Conservation (phyloP, 2,113 vertebrate species). For the Leptobrachium ailaonicum region DNA sequence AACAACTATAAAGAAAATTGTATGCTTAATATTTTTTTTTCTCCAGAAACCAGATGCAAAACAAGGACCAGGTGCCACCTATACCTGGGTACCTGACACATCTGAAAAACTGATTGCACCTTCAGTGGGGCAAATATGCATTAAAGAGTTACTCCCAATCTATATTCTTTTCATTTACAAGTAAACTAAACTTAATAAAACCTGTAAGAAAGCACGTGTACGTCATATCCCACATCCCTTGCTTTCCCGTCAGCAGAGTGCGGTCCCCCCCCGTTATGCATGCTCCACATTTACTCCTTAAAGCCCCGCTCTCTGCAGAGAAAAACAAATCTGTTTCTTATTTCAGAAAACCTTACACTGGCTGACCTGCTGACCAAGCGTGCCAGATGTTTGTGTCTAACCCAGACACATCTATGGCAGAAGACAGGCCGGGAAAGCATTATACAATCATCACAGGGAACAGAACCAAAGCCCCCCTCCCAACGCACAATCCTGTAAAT, state of each 20-base stretch:
- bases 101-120: too few relatives aligned
- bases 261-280: not conserved
- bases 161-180: too few relatives aligned
- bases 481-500: too few relatives aligned
- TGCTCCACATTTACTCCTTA: not conserved
- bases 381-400: slow-evolving; percentile 28
- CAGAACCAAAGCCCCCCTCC: not conserved
- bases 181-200: not conserved
- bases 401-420: not conserved
- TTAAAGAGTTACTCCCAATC: too few relatives aligned
- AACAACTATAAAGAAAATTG: too few relatives aligned
- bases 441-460: not conserved
- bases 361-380: not conserved
- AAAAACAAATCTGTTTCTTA: slow-evolving; percentile 9
- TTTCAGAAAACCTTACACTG: not conserved
- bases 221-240: not conserved
- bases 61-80: too few relatives aligned
- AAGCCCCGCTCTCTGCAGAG: not conserved
- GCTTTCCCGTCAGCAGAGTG: not conserved
- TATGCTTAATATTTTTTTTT: too few relatives aligned
- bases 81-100: too few relatives aligned
- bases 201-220: not conserved
- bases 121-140: too few relatives aligned
- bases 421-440: not conserved
- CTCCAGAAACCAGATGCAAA: too few relatives aligned